phyloP scores from a whole-genome alignment of 2,888 invertebrate genomes.

The Ectemnius lituratus region DNA sequence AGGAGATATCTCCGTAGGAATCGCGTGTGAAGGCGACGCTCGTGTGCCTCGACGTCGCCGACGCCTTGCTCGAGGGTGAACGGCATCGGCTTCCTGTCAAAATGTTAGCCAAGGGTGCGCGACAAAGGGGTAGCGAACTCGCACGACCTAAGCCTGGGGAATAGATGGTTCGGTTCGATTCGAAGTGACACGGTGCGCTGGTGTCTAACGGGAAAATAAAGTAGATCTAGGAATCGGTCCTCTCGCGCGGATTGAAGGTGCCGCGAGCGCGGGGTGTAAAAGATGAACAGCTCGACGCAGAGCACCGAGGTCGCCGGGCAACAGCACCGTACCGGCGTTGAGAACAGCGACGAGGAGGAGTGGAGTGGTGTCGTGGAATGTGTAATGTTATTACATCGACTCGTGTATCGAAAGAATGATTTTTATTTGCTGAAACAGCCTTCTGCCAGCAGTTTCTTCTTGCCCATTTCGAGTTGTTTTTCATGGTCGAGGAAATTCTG shows the following conservation, averaged over 20 bases:
- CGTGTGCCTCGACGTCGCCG: conserved; percentile 5
- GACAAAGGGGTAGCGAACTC: background rate
- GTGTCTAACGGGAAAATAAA: too few species aligned
- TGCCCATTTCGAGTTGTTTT: conserved; percentile 54
- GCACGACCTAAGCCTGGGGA: background rate
- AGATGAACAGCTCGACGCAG: conserved; percentile 74
- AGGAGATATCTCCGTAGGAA: conserved; percentile 1
- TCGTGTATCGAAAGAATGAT: conserved; percentile 55
- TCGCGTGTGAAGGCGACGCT: background rate
- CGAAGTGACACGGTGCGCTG: background rate
- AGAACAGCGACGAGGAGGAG: conserved; percentile 76
- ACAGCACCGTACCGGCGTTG: conserved; percentile 62
- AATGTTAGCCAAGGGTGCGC: background rate
- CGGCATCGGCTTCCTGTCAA: background rate
- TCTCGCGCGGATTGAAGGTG: background rate
- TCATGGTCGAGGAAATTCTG: conserved; percentile 55
- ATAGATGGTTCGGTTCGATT: background rate
- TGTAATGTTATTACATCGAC: conserved; percentile 66
- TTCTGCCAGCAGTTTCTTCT: conserved; percentile 54
- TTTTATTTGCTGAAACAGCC: conserved; percentile 55
- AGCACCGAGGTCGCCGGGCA: conserved; percentile 63
- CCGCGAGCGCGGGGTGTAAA: conserved; percentile 6
- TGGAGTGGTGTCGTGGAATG: conserved; percentile 77
- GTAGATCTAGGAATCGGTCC: background rate
- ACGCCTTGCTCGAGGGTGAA: background rate